Evolutionary conservation across 2,888 invertebrate species (phyloP).

Genomic region (Lasioglossum calceatum): DNA sequence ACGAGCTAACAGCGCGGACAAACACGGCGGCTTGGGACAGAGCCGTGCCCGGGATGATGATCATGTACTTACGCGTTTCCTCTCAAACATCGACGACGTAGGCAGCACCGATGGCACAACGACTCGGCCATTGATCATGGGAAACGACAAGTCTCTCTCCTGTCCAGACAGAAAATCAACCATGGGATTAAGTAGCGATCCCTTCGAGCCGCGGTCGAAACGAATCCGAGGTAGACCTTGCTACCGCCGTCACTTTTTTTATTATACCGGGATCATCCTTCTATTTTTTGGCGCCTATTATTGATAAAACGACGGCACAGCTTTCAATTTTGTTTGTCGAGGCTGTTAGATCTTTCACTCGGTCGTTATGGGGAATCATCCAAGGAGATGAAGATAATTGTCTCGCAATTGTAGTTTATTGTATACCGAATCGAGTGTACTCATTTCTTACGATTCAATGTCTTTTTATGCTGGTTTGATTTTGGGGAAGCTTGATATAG

Average conservation of each 20-base stretch:
- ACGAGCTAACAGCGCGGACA: conserved; percentile 82
- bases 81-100: conserved; percentile 79
- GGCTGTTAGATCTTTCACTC: not conserved
- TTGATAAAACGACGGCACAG: not conserved
- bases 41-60: conserved; percentile 75
- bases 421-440: no score
- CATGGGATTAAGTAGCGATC: conserved; percentile 38
- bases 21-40: conserved; percentile 82
- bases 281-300: not conserved
- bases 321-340: not conserved
- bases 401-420: no score
- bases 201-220: conserved; percentile 5
- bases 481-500: no score
- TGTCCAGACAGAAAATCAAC: conserved; percentile 35
- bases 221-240: not conserved
- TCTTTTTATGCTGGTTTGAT: no score
- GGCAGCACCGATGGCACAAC: conserved; percentile 59
- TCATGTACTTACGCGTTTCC: conserved; percentile 83
- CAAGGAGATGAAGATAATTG: not conserved
- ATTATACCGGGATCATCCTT: not conserved
- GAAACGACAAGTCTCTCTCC: conserved; percentile 64
- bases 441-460: no score
- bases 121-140: conserved; percentile 72
- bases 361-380: not conserved
- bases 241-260: not conserved